Evolutionary conservation across 2,113 vertebrate genomes (phyloP).

Genomic region (Varanus salvator): DNA sequence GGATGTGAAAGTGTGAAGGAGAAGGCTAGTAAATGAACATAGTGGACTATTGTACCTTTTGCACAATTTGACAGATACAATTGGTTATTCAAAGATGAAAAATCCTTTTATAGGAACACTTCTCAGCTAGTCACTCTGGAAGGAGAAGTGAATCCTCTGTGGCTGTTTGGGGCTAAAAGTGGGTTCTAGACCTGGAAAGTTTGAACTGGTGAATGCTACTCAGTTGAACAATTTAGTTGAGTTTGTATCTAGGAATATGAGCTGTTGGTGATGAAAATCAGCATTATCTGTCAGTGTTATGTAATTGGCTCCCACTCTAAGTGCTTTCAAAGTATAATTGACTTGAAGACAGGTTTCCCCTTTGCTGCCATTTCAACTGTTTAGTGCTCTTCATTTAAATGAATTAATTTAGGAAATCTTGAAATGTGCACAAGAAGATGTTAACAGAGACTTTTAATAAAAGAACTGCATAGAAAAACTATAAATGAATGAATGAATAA

Average conservation of each 20-base stretch:
- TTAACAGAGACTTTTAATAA: too few relatives aligned
- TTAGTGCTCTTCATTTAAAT: not conserved
- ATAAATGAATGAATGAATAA: not conserved
- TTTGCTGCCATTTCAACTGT: too few relatives aligned
- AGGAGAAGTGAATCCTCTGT: not conserved
- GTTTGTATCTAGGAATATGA: not conserved
- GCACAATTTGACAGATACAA: not conserved
- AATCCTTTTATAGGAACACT: not conserved
- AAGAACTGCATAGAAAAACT: too few relatives aligned
- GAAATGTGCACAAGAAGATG: not conserved
- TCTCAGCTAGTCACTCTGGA: not conserved
- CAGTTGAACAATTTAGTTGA: not conserved
- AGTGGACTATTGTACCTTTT: not conserved
- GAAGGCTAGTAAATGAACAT: not conserved
- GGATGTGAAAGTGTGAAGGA: not conserved
- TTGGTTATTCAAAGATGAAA: not conserved
- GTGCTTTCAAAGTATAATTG: not conserved
- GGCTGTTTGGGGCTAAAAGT: not conserved
- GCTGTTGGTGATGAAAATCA: not conserved
- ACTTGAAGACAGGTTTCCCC: rapidly evolving
- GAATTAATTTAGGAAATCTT: not conserved
- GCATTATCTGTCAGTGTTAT: not conserved
- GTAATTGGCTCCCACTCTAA: not conserved
- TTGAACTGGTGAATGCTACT: not conserved
- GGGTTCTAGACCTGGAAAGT: not conserved